These are phyloP conservation scores for Ictalurus punctatus DNA, from an alignment of 2,113 vertebrate species.

Conservation along the genomic window DNA sequence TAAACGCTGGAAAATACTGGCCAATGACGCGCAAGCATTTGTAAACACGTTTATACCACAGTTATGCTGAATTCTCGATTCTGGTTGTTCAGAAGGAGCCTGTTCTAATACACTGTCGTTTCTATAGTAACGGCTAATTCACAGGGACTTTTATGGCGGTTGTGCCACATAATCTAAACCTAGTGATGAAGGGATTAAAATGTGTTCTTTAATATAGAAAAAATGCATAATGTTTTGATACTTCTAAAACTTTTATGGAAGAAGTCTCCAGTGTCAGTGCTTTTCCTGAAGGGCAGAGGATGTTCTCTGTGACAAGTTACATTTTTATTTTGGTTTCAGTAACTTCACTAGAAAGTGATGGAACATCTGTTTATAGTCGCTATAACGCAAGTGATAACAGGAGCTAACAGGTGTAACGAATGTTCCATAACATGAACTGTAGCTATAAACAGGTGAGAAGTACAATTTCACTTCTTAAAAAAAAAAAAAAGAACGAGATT, in stretches of 20 bases:
- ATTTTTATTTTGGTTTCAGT: neutral
- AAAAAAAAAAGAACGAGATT: neutral
- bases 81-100: neutral
- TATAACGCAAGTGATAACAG: neutral
- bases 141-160: neutral
- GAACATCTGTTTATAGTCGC: neutral
- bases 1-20: neutral
- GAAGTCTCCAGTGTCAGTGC: neutral
- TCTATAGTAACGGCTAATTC: neutral
- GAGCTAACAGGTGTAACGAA: neutral
- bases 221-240: neutral
- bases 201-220: neutral
- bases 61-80: neutral
- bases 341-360: neutral
- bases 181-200: neutral
- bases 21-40: neutral
- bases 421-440: neutral
- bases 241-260: neutral
- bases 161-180: too few species aligned
- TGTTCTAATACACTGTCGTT: neutral
- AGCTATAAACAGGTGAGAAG: neutral
- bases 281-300: neutral
- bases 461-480: neutral
- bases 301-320: neutral
- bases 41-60: neutral